Percentiles rank a stretch among this genome's conserved stretches.
Conservation (phyloP, 2,113 vertebrate genomes). For the Copsychus sechellarum region DNA sequence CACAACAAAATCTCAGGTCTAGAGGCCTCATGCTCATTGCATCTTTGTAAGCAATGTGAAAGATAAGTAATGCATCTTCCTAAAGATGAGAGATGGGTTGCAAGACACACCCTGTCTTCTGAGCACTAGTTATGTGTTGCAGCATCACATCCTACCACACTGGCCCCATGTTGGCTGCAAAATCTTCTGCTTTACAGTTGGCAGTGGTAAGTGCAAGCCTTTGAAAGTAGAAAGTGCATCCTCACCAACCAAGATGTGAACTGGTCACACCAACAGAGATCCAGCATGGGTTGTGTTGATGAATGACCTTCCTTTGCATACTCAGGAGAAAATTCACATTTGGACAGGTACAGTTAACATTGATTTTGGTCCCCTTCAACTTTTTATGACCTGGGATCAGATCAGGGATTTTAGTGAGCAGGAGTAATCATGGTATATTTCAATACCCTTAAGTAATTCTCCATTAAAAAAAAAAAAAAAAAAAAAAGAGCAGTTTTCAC, state of each 20-base stretch:
- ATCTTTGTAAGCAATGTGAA: background rate
- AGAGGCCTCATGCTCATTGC: background rate
- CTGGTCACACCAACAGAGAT: background rate
- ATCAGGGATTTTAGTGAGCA: background rate
- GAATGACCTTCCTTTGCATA: background rate
- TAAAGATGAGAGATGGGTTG: background rate
- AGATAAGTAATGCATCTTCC: background rate
- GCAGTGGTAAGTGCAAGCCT: background rate
- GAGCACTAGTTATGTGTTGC: background rate
- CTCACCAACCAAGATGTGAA: background rate
- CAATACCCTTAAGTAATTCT: background rate
- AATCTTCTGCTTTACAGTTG: background rate
- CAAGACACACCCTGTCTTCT: background rate
- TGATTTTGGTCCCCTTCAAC: background rate
- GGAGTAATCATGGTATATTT: background rate
- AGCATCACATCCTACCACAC: background rate
- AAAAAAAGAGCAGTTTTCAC: fast-evolving
- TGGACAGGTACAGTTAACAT: background rate
- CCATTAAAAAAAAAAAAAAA: background rate
- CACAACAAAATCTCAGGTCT: background rate
- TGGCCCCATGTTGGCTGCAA: background rate
- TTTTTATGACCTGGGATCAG: background rate
- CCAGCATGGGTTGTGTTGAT: background rate
- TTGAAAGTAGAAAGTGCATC: background rate
- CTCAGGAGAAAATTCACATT: background rate